phyloP scores from a whole-genome alignment of 2,888 invertebrate species.

The Euplexia lucipara region DNA sequence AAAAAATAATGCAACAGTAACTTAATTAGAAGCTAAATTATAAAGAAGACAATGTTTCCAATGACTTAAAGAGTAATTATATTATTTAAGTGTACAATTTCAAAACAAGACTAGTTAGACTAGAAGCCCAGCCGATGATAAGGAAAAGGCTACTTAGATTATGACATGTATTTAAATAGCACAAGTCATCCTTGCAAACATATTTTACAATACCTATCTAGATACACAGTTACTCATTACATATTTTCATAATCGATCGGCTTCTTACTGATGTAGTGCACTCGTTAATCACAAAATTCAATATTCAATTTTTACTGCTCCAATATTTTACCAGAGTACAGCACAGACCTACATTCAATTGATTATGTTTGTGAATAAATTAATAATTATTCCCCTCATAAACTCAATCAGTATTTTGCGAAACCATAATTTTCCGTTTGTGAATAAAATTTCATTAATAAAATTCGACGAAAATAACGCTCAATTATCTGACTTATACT shows the following conservation, averaged over 20 bases:
- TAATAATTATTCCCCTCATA: not conserved
- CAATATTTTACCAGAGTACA: not conserved
- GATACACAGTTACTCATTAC: no score
- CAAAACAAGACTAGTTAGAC: no score
- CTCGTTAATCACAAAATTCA: not conserved
- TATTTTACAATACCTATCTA: not conserved
- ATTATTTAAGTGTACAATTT: no score
- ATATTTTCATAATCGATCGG: no score
- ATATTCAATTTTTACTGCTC: not conserved
- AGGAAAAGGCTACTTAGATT: no score
- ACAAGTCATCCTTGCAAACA: not conserved
- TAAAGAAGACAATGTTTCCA: no score
- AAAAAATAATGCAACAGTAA: no score
- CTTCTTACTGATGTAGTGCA: not conserved
- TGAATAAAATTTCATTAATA: conserved; percentile 7
- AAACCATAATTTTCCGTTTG: conserved; percentile 4
- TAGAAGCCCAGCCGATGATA: no score
- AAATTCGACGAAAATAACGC: not conserved
- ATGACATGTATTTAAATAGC: not conserved
- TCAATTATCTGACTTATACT: not conserved
- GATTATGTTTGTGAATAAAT: not conserved
- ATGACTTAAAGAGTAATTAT: no score
- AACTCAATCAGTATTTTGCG: not conserved
- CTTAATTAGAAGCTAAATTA: no score
- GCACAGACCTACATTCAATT: not conserved